phyloP scores from a whole-genome alignment of 2,113 vertebrate genomes.

The Gobio gobio region DNA sequence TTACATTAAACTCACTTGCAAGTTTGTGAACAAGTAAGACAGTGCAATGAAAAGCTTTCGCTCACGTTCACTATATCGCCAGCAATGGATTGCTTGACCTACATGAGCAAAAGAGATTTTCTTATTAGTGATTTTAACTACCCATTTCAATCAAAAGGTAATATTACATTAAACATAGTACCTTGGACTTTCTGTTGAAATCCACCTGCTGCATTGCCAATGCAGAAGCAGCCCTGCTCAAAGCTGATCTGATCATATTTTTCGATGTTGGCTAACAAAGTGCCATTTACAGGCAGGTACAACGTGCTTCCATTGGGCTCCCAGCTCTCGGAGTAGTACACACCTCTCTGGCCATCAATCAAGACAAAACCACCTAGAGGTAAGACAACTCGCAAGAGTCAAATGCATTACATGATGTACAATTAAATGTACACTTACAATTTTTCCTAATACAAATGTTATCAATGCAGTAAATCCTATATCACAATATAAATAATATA shows the following conservation, averaged over 20 bases:
- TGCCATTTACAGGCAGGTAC: slow-evolving; percentile 59
- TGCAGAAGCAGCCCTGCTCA: slow-evolving; percentile 65
- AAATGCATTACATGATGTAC: not conserved
- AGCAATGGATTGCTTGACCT: slow-evolving; percentile 68
- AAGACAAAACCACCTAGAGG: slow-evolving; percentile 57
- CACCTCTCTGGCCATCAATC: slow-evolving; percentile 60
- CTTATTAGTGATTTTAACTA: not conserved
- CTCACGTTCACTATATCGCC: slow-evolving; percentile 61
- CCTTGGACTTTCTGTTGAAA: slow-evolving; percentile 66
- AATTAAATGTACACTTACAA: no score
- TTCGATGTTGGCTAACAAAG: slow-evolving; percentile 62
- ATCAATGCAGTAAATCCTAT: not conserved
- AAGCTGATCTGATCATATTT: slow-evolving; percentile 70
- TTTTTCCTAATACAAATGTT: not conserved
- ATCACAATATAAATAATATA: no score
- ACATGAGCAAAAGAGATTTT: not conserved
- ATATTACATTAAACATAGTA: slow-evolving; percentile 14
- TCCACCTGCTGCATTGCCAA: slow-evolving; percentile 59
- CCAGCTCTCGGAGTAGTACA: slow-evolving; percentile 65
- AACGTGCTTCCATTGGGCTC: slow-evolving; percentile 66
- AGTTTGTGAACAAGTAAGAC: slow-evolving; percentile 64
- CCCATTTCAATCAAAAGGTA: not conserved
- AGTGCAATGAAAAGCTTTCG: slow-evolving; percentile 63
- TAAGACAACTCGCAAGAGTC: not conserved
- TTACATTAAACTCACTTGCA: slow-evolving; percentile 55